These are phyloP conservation scores for Pelagia noctiluca DNA, from an alignment of 30 jellyfish, hydroid and myxozoan genomes.

Conservation along the genomic window DNA sequence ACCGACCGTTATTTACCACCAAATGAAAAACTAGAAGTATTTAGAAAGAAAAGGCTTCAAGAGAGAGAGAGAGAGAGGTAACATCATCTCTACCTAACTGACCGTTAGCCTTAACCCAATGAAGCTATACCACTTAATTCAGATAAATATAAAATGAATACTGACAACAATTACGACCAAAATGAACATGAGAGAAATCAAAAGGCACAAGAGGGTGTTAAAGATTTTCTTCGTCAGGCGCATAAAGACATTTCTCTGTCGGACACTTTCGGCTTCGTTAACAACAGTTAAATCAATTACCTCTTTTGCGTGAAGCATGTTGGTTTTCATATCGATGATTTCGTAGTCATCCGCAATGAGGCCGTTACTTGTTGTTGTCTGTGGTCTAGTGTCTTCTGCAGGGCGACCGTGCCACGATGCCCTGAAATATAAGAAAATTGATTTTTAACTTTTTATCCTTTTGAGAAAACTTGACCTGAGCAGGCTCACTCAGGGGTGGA, in stretches of 20 bases:
- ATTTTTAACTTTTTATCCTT: no score
- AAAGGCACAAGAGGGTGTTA: slow-evolving; percentile 46
- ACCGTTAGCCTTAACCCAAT: background rate
- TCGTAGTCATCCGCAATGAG: slow-evolving; percentile 65
- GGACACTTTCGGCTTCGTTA: slow-evolving; percentile 38
- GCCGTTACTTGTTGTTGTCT: background rate
- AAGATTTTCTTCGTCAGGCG: slow-evolving; percentile 67
- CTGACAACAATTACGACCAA: slow-evolving; percentile 70
- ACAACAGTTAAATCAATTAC: slow-evolving; percentile 84
- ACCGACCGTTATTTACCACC: no score
- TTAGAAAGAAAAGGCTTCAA: no score
- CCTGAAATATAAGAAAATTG: background rate
- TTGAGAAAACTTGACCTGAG: no score
- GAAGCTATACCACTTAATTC: background rate
- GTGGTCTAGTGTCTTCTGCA: slow-evolving; percentile 18
- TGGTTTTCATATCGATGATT: slow-evolving; percentile 53
- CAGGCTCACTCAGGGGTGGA: no score
- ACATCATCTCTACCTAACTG: no score
- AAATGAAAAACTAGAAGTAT: no score
- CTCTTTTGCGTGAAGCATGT: slow-evolving; percentile 72
- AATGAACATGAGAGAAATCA: slow-evolving; percentile 57
- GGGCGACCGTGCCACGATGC: slow-evolving; percentile 27
- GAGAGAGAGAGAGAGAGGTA: no score
- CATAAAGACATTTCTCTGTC: slow-evolving; percentile 30
- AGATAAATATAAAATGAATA: slow-evolving; percentile 64